Percentiles rank a stretch among this genome's conserved stretches.
phyloP scores from a whole-genome alignment of 2,113 vertebrate genomes.

The Hyla sarda region DNA sequence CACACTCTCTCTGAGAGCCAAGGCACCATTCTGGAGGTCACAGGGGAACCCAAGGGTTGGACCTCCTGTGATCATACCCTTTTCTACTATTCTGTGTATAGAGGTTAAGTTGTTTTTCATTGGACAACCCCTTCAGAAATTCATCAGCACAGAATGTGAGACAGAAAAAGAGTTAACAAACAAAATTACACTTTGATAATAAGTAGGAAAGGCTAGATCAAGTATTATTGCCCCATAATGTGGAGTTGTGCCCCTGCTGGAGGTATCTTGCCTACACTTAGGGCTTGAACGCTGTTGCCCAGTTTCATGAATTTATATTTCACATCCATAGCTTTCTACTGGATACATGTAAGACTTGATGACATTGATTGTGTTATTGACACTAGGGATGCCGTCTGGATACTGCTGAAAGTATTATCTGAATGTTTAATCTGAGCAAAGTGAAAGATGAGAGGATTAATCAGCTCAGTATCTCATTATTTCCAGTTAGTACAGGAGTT shows the following conservation, averaged over 20 bases:
- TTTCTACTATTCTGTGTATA: no score
- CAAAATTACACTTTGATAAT: neutral
- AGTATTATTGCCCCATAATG: neutral
- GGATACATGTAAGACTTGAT: neutral
- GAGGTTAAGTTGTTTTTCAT: no score
- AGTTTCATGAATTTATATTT: neutral
- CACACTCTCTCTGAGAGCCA: no score
- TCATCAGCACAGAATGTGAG: no score
- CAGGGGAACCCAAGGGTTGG: no score
- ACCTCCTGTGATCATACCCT: no score
- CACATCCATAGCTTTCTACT: neutral
- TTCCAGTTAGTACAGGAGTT: slow-evolving; percentile 28
- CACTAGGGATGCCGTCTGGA: neutral
- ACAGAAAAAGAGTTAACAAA: no score
- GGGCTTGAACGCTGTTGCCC: neutral
- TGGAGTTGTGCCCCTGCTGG: neutral
- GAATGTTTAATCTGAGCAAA: slow-evolving; percentile 40
- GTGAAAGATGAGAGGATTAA: slow-evolving; percentile 42
- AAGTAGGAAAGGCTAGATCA: neutral
- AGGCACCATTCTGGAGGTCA: no score
- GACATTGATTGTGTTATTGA: slow-evolving; percentile 43
- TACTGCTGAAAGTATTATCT: slow-evolving; percentile 26
- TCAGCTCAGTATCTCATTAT: slow-evolving; percentile 47
- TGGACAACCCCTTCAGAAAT: no score
- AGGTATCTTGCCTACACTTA: neutral